Percentiles rank a stretch among this genome's conserved stretches.
These are phyloP conservation scores for Gandaritis pyraliata DNA, from an alignment of 2,888 invertebrate species.

Conservation along the genomic window DNA sequence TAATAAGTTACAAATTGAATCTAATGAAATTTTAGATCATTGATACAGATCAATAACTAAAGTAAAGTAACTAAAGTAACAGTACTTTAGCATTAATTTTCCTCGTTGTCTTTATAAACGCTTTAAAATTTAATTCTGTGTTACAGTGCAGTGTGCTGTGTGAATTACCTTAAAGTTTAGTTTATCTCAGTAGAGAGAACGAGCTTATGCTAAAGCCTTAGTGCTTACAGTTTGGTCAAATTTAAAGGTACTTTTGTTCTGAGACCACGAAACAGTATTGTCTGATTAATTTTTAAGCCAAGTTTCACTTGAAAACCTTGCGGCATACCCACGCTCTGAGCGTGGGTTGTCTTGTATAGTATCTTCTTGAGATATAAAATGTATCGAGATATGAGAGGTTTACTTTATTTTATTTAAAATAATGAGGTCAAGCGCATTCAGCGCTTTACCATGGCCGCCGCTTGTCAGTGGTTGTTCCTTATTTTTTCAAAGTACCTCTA, in stretches of 20 bases:
- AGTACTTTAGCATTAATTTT: slow-evolving; percentile 19
- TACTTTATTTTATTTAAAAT: too few species aligned
- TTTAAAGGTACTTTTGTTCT: slow-evolving; percentile 22
- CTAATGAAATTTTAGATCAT: too few species aligned
- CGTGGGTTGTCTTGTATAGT: too few species aligned
- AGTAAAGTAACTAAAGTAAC: too few species aligned
- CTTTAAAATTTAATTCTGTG: slow-evolving; percentile 23
- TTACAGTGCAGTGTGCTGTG: slow-evolving; percentile 38
- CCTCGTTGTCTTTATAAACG: slow-evolving; percentile 13
- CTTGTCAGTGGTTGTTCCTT: not conserved
- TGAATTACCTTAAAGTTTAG: slow-evolving; percentile 27
- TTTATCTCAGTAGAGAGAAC: slow-evolving; percentile 21
- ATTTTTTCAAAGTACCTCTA: slow-evolving; percentile 10
- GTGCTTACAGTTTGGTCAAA: slow-evolving; percentile 23
- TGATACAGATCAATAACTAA: too few species aligned
- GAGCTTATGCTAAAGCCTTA: slow-evolving; percentile 31
- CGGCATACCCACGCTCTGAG: too few species aligned
- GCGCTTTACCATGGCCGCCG: not conserved
- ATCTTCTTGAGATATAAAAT: too few species aligned
- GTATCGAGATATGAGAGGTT: too few species aligned
- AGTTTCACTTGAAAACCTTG: not conserved
- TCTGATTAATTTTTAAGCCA: not conserved
- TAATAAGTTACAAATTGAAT: too few species aligned
- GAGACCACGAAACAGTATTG: not conserved
- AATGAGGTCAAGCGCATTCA: too few species aligned